Evolutionary conservation across 2,113 vertebrate genomes (phyloP).

Genomic region (Numida meleagris): DNA sequence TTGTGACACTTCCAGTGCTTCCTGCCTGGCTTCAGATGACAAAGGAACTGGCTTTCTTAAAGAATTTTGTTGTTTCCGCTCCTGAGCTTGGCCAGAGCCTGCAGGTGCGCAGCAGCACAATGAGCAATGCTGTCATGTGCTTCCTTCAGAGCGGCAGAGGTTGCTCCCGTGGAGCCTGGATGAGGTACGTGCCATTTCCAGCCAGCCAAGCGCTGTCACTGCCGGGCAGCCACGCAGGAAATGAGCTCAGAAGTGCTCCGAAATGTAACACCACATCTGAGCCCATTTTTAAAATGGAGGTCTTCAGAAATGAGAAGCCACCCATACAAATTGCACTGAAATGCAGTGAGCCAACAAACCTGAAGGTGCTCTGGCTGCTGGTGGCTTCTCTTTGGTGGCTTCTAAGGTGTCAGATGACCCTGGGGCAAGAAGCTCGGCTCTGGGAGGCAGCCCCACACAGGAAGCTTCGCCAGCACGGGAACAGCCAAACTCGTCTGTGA

Average conservation of each 20-base stretch:
- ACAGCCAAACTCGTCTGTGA: neutral
- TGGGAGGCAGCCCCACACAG: neutral
- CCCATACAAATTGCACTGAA: neutral
- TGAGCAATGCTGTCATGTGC: neutral
- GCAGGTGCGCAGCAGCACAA: constrained; percentile 39
- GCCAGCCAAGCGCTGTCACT: neutral
- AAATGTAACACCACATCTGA: neutral
- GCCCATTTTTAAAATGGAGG: neutral
- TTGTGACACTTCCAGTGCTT: constrained; percentile 5
- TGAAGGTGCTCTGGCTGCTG: constrained; percentile 2
- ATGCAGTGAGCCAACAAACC: neutral
- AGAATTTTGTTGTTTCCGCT: constrained; percentile 43
- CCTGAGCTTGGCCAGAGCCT: neutral
- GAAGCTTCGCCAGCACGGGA: neutral
- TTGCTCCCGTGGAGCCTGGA: neutral
- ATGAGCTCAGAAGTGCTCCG: rapidly evolving
- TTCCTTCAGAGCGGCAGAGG: neutral
- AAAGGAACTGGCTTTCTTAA: constrained; percentile 12
- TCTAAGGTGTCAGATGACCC: neutral
- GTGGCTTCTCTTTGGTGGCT: neutral
- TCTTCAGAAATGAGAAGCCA: neutral
- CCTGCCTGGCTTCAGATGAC: neutral
- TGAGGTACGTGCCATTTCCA: neutral
- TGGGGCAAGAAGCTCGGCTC: neutral
- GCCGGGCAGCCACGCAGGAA: neutral